Conservation (phyloP, 2,888 invertebrate species). For the Amphipyra berbera region DNA sequence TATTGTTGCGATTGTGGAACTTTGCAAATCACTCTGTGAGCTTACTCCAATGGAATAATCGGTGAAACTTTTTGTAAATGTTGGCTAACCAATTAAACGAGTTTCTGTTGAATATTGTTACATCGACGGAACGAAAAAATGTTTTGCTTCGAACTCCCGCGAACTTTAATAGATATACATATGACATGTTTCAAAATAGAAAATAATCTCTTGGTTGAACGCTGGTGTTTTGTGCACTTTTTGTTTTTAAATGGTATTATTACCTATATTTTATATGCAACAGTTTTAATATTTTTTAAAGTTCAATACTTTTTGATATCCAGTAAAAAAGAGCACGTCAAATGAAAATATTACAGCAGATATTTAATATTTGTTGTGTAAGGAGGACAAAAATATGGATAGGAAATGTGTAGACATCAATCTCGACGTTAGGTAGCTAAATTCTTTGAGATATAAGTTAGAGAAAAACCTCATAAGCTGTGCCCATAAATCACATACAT, state of each 20-base stretch:
- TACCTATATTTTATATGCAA: too few relatives aligned
- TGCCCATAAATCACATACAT: constrained; percentile 54
- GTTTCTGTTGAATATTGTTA: constrained; percentile 51
- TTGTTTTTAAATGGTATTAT: background rate
- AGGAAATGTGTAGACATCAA: constrained; percentile 52
- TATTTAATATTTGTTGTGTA: constrained; percentile 29
- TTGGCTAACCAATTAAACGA: constrained; percentile 61
- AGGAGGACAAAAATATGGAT: constrained; percentile 25
- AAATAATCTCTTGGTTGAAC: background rate
- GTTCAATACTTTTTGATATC: background rate
- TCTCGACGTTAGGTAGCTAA: constrained; percentile 38
- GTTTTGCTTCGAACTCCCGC: constrained; percentile 16
- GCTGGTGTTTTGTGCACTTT: background rate
- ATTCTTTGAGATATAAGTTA: constrained; percentile 55
- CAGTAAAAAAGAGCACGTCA: background rate
- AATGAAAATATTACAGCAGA: constrained; percentile 10
- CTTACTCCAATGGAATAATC: constrained; percentile 63
- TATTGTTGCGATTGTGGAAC: constrained; percentile 67
- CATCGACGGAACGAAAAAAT: constrained; percentile 30
- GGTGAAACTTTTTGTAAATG: constrained; percentile 57
- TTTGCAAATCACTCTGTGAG: constrained; percentile 67
- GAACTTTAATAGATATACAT: constrained; percentile 14
- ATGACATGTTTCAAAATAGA: constrained; percentile 7
- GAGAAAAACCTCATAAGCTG: constrained; percentile 58
- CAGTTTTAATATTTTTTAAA: too few relatives aligned